Base-by-base conservation (phyloP, 2,113 vertebrate species). In the Scophthalmus maximus region DNA sequence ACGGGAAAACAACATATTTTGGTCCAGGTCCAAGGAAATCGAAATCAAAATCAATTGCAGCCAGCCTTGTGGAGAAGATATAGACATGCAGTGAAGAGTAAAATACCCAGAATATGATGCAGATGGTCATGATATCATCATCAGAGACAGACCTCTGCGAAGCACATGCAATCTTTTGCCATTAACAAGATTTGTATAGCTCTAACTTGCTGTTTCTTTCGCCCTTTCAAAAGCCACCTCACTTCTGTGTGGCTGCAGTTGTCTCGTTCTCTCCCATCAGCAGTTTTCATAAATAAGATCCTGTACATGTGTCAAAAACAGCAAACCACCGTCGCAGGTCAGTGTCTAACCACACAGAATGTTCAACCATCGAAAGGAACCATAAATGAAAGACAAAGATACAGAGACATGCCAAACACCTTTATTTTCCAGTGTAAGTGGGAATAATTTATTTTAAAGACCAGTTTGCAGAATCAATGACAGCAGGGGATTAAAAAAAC, bases 381-480 rank as follows among this genome's bases (percentile, higher is more conserved):
- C 12, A 44, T 8, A 5, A 73, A 59, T 17, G 67, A 73, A 51
- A 0, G 15, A 66, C 53, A 46, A 68, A 42, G 22, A 67, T 12
- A 50, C 12, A 46, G 17, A 70, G 8, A 65, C 57, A 78, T 63
- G 71, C 34, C 72, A 72, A 53, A 84, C 25, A 65, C 40, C 20
- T 88, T 88, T 83, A 83, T 87, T 87, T 75, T 68, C 62, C 76
- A 81, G 75, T 73, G 72, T 70, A 53, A 55, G 73, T 74, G 70
- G 26, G 40, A 74, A 78, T 68, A 26, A 67, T 52, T 68, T 70
- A 59, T 56, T 80, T 46, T 58, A 8, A n/a, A 57, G 44, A n/a
- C 80, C 66, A 51, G 62, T 29, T 68, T 44, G 38, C 66, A 70
- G 47, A 64, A 42, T 47, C 67, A 23, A 78, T 23, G 18, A 60